phyloP scores from a whole-genome alignment of 2,113 vertebrate species.

The Pristiophorus japonicus region DNA sequence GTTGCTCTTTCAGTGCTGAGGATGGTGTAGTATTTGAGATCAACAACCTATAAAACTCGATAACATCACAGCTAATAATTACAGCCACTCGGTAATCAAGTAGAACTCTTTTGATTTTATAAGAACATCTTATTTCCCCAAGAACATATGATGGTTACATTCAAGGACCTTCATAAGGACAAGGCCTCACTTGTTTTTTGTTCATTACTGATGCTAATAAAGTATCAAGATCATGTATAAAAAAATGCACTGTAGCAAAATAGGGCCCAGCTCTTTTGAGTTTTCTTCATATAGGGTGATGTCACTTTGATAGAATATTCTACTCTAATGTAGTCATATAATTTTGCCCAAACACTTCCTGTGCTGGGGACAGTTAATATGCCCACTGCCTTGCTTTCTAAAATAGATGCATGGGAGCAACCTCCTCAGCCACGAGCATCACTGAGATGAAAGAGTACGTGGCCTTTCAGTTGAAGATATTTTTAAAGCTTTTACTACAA shows the following conservation, averaged over 20 bases:
- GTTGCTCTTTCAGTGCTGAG: not conserved
- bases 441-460: not conserved
- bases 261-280: not conserved
- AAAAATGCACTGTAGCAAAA: not conserved
- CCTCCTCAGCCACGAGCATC: not conserved
- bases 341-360: not conserved
- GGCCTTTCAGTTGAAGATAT: not conserved
- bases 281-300: not conserved
- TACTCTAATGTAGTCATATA: not conserved
- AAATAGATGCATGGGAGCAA: not conserved
- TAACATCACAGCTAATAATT: not conserved
- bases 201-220: not conserved
- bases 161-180: not conserved
- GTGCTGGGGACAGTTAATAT: not conserved
- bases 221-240: not conserved
- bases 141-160: not conserved
- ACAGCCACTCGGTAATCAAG: not conserved
- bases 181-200: not conserved
- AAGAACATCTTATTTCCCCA: not conserved
- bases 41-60: not conserved
- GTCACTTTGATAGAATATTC: not conserved
- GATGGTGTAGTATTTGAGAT: not conserved
- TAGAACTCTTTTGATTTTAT: not conserved
- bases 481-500: not conserved
- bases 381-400: not conserved